Percentiles rank a stretch among this genome's conserved stretches.
Evolutionary conservation across 1,140 invertebrate genomes (phyloP).

Genomic region (Portunus trituberculatus): DNA sequence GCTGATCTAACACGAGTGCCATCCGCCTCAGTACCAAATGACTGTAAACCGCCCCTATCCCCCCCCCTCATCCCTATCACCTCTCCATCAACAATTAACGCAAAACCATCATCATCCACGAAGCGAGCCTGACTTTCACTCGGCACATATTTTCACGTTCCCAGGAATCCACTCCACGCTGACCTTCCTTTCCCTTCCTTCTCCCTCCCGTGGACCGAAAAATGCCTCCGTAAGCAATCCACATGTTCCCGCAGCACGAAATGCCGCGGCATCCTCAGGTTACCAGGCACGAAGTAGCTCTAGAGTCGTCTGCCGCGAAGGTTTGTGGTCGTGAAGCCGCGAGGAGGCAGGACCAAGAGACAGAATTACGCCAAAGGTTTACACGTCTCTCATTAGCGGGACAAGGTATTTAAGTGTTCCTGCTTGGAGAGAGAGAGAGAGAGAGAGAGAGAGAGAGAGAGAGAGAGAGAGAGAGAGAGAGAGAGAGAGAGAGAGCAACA

Average conservation of each 20-base stretch:
- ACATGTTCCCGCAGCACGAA: neutral
- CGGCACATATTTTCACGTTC: too few relatives aligned
- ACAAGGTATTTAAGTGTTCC: conserved; percentile 68
- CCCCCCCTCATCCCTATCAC: conserved; percentile 39
- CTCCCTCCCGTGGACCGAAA: too few relatives aligned
- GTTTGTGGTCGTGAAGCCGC: conserved; percentile 16
- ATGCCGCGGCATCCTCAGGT: neutral
- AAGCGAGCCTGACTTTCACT: too few relatives aligned
- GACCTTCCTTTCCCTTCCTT: too few relatives aligned
- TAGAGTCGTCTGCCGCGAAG: neutral
- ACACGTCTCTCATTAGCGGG: conserved; percentile 61
- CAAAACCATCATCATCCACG: neutral
- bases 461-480: neutral
- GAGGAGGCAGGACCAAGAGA: neutral
- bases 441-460: conserved; percentile 17
- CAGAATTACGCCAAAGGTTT: conserved; percentile 50
- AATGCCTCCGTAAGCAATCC: too few relatives aligned
- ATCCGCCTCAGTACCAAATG: too few relatives aligned
- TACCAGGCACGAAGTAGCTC: neutral
- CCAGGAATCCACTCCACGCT: too few relatives aligned
- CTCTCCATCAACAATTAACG: conserved; percentile 64
- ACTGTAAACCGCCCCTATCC: neutral
- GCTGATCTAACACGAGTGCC: too few relatives aligned
- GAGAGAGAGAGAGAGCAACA: too few relatives aligned
- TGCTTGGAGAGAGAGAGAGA: conserved; percentile 31